These are phyloP conservation scores for Calephelis nemesis DNA, from an alignment of 1,140 invertebrate genomes.

Conservation along the genomic window DNA sequence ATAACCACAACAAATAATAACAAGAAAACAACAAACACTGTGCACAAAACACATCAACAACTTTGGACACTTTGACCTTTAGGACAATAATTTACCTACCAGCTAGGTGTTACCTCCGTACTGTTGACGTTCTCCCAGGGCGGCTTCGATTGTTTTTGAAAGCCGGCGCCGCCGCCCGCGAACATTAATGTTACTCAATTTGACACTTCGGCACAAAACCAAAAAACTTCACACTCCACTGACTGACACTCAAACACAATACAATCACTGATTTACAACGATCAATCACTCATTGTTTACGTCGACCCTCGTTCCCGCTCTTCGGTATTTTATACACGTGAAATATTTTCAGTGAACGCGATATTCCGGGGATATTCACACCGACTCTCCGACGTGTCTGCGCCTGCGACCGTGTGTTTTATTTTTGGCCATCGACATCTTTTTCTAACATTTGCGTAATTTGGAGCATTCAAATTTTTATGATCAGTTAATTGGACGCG, in stretches of 20 bases:
- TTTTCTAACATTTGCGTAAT: constrained; percentile 66
- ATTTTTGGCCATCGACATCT: constrained; percentile 60
- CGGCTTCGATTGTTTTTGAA: constrained; percentile 70
- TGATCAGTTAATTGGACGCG: constrained; percentile 38
- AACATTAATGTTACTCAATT: constrained; percentile 42
- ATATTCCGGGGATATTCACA: constrained; percentile 50
- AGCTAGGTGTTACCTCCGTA: constrained; percentile 49
- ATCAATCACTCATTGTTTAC: constrained; percentile 44
- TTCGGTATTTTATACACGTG: constrained; percentile 36
- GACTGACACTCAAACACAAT: neutral
- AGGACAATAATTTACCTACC: constrained; percentile 40
- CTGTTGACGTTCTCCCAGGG: constrained; percentile 60
- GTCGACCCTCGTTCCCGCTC: constrained; percentile 28
- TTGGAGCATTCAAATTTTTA: constrained; percentile 44
- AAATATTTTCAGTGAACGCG: constrained; percentile 56
- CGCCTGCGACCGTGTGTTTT: constrained; percentile 52
- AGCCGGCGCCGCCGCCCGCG: constrained; percentile 64
- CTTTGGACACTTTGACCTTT: no score
- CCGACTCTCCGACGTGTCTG: constrained; percentile 45
- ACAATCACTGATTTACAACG: neutral
- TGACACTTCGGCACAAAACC: neutral
- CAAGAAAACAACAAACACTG: no score
- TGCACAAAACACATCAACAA: no score
- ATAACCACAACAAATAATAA: no score
- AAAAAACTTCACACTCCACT: neutral